Evolutionary conservation across 1,140 invertebrate species (phyloP).

Genomic region (Ostrea denselamellosa): DNA sequence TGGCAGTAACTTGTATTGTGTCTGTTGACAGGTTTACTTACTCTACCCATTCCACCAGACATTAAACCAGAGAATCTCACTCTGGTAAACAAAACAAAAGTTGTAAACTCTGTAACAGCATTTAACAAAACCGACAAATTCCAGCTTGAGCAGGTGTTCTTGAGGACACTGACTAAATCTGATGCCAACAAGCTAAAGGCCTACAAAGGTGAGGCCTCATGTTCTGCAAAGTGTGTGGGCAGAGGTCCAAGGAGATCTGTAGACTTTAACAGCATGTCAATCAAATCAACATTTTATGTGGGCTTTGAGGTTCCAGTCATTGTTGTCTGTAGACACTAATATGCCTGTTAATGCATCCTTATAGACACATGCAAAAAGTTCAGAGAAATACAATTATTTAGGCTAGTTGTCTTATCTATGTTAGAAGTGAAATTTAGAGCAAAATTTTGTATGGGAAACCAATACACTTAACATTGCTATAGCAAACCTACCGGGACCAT

Average conservation of each 20-base stretch:
- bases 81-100: slow-evolving; percentile 44
- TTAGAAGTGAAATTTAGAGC: too few species aligned
- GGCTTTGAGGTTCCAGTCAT: too few species aligned
- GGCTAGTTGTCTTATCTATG: too few species aligned
- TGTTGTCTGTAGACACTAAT: too few species aligned
- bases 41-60: slow-evolving; percentile 58
- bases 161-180: slow-evolving; percentile 63
- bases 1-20: not conserved
- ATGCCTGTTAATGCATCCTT: too few species aligned
- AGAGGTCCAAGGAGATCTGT: too few species aligned
- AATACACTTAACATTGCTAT: too few species aligned
- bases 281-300: not conserved
- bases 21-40: slow-evolving; percentile 58
- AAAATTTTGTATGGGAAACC: too few species aligned
- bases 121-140: slow-evolving; percentile 62
- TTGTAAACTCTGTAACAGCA: slow-evolving; percentile 46
- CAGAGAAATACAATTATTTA: too few species aligned
- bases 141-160: slow-evolving; percentile 67
- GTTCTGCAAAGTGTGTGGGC: too few species aligned
- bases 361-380: too few species aligned
- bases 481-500: too few species aligned
- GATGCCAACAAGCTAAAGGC: not conserved
- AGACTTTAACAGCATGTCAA: not conserved
- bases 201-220: not conserved
- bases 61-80: slow-evolving; percentile 57